Percentiles rank a stretch among this genome's conserved stretches.
These are phyloP conservation scores for Caenorhabditis remanei DNA, from an alignment of 1,140 invertebrate species.

Conservation along the genomic window DNA sequence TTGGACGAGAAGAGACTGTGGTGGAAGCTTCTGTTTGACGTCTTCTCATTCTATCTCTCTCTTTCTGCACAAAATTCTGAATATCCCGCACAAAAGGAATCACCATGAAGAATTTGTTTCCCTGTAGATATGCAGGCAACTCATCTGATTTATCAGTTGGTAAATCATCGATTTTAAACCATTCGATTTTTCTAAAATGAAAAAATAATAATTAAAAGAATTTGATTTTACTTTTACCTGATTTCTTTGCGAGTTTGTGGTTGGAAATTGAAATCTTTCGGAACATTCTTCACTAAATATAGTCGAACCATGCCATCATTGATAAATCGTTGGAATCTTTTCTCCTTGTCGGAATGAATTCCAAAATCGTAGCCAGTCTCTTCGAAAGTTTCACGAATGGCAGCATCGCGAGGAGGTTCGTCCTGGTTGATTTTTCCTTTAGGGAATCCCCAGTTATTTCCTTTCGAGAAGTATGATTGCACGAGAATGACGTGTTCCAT, in stretches of 20 bases:
- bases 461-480: slow-evolving; percentile 29
- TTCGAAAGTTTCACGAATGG: slow-evolving; percentile 31
- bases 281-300: slow-evolving; percentile 43
- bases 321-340: slow-evolving; percentile 31
- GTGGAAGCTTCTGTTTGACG: background rate
- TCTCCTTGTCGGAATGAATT: background rate
- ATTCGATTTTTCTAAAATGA: slow-evolving; percentile 28
- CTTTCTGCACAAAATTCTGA: slow-evolving; percentile 8
- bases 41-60: slow-evolving; percentile 29
- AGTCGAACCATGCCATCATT: slow-evolving; percentile 13
- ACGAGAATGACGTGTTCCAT: slow-evolving; percentile 10
- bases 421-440: slow-evolving; percentile 44
- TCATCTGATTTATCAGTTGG: slow-evolving; percentile 32
- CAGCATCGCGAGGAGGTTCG: slow-evolving; percentile 25
- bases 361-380: slow-evolving; percentile 37
- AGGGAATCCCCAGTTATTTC: slow-evolving; percentile 39
- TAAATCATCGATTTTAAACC: slow-evolving; percentile 42
- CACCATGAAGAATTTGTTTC: slow-evolving; percentile 37
- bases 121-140: slow-evolving; percentile 19
- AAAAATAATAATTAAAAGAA: background rate
- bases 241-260: slow-evolving; percentile 36
- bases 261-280: slow-evolving; percentile 27
- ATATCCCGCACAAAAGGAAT: slow-evolving; percentile 8
- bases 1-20: background rate
- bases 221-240: background rate